These are phyloP conservation scores for Napeogenes sylphis DNA, from an alignment of 2,888 invertebrate species.

Conservation along the genomic window DNA sequence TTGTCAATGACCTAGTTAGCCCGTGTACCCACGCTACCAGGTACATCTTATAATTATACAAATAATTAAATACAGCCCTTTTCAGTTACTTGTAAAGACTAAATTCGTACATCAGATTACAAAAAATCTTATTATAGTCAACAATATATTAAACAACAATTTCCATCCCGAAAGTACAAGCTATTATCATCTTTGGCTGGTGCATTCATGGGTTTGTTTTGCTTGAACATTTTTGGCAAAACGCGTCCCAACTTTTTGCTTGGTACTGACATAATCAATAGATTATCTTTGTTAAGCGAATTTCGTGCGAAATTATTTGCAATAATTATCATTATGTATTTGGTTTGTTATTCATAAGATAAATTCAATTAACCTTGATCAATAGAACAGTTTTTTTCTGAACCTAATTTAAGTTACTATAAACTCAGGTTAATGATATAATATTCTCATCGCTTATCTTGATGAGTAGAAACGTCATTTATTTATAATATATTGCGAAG, in stretches of 20 bases:
- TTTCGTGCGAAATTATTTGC: too few relatives aligned
- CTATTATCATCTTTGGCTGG: constrained; percentile 10
- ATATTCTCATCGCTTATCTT: too few relatives aligned
- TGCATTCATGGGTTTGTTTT: background rate
- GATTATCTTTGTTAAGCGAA: constrained; percentile 1
- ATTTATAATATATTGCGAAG: too few relatives aligned
- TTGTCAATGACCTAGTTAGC: constrained; percentile 25
- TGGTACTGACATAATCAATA: constrained; percentile 4
- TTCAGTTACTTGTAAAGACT: constrained; percentile 2
- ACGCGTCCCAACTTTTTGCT: background rate
- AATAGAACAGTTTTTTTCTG: too few relatives aligned
- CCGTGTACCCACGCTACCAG: constrained; percentile 9
- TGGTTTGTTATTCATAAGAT: background rate
- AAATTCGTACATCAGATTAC: constrained; percentile 7
- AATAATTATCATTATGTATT: background rate
- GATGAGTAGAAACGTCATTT: too few relatives aligned
- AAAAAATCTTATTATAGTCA: background rate
- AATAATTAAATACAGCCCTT: constrained; percentile 17
- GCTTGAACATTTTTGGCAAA: constrained; percentile 10
- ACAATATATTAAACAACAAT: constrained; percentile 13
- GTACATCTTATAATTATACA: constrained; percentile 3
- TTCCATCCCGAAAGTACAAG: constrained; percentile 6
- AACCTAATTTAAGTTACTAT: too few relatives aligned
- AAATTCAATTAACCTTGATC: too few relatives aligned
- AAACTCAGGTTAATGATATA: too few relatives aligned